phyloP scores from a whole-genome alignment of 1,140 invertebrate species.

The Euwallacea fornicatus region DNA sequence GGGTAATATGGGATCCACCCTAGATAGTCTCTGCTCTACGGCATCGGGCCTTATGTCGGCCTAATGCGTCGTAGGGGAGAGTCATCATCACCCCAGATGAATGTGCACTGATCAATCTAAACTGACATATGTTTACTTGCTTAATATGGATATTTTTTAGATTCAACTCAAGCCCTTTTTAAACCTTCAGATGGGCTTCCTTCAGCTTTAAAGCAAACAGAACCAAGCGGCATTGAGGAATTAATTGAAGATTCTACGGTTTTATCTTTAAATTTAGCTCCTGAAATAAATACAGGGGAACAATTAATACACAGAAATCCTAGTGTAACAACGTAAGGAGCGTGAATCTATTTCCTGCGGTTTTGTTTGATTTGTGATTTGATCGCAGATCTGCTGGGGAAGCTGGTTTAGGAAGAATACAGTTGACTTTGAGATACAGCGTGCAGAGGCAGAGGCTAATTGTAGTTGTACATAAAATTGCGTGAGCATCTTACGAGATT shows the following conservation, averaged over 20 bases:
- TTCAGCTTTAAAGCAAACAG: slow-evolving; percentile 1
- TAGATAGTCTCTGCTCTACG: too few species aligned
- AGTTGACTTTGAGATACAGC: slow-evolving; percentile 85
- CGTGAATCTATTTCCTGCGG: background rate
- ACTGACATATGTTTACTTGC: background rate
- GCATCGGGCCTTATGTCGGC: too few species aligned
- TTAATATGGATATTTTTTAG: slow-evolving; percentile 5
- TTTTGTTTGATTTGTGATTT: slow-evolving; percentile 11
- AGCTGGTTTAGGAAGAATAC: slow-evolving; percentile 74
- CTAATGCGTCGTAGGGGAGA: too few species aligned
- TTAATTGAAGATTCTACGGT: slow-evolving; percentile 43
- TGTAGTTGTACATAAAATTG: slow-evolving; percentile 84
- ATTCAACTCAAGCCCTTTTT: slow-evolving; percentile 11
- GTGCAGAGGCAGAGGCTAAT: slow-evolving; percentile 76
- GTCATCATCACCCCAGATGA: too few species aligned
- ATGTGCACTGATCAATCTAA: too few species aligned
- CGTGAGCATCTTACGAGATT: slow-evolving; percentile 62
- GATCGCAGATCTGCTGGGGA: slow-evolving; percentile 62
- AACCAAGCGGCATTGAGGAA: slow-evolving; percentile 1
- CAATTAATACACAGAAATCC: slow-evolving; percentile 54
- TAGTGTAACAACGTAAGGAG: slow-evolving; percentile 55
- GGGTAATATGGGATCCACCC: too few species aligned
- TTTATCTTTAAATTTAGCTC: slow-evolving; percentile 27
- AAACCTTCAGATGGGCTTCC: slow-evolving; percentile 7
- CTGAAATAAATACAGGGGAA: slow-evolving; percentile 23